phyloP scores from a whole-genome alignment of 2,888 invertebrate genomes.

The Gymnosoma rotundatum region DNA sequence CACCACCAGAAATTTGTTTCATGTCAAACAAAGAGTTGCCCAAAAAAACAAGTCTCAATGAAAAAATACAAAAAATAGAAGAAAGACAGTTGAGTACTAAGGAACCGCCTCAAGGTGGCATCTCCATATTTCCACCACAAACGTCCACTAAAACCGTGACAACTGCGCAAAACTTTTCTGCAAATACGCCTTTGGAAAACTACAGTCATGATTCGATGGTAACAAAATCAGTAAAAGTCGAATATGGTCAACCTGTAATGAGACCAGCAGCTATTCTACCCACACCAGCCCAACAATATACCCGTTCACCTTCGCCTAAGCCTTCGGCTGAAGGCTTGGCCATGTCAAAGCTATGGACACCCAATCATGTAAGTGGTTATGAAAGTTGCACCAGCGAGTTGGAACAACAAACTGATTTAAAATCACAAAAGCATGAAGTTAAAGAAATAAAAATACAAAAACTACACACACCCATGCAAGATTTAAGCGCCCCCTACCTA shows the following conservation, averaged over 20 bases:
- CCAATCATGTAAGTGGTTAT: slow-evolving; percentile 76
- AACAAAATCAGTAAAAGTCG: slow-evolving; percentile 78
- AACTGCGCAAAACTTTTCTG: not conserved
- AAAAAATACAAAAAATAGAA: slow-evolving; percentile 85
- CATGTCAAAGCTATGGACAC: slow-evolving; percentile 88
- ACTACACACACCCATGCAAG: slow-evolving; percentile 76
- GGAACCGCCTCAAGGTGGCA: slow-evolving; percentile 85
- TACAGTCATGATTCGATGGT: slow-evolving; percentile 76
- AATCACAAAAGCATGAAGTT: slow-evolving; percentile 75
- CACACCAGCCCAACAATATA: slow-evolving; percentile 77
- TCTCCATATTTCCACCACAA: slow-evolving; percentile 81
- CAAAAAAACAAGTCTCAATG: slow-evolving; percentile 82
- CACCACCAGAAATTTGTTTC: slow-evolving; percentile 88
- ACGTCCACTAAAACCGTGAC: slow-evolving; percentile 63
- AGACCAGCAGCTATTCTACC: slow-evolving; percentile 80
- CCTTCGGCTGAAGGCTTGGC: slow-evolving; percentile 86
- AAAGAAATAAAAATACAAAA: slow-evolving; percentile 72
- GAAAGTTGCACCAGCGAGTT: slow-evolving; percentile 75
- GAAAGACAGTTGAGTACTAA: slow-evolving; percentile 84
- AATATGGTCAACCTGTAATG: slow-evolving; percentile 80
- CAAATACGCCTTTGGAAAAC: slow-evolving; percentile 66
- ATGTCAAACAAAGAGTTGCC: slow-evolving; percentile 83
- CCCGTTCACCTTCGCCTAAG: slow-evolving; percentile 83
- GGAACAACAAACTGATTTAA: slow-evolving; percentile 75
- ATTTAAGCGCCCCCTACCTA: slow-evolving; percentile 83